Base-by-base conservation (phyloP, 2,888 invertebrate genomes). In the Limnephilus rhombicus region DNA sequence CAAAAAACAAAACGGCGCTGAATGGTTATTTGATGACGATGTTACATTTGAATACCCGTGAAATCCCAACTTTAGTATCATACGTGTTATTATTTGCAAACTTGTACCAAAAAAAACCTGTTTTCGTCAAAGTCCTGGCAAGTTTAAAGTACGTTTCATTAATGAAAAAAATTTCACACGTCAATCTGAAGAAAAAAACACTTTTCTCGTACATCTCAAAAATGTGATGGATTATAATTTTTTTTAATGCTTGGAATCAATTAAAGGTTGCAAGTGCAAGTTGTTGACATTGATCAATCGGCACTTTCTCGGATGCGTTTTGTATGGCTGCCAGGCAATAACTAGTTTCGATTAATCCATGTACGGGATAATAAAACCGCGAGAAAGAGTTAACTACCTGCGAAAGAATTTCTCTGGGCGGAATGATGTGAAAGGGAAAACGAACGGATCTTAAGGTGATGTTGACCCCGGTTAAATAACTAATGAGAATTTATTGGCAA, bases 341-440 rank as follows among this genome's bases (percentile, higher is more conserved):
- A 83, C 41, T 83, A 41, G 41, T 41, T 24, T 83, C 83, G 37
- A 11, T 83, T 83, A 24, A 24, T 24, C 83, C 83, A 41, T 41
- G 83, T 83, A 83, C 41, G 83, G 83, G 11, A 41, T 34, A n/a
- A 37, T 37, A 24, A 34, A 83, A 68, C 68, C 24, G 68, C 68
- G 9, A 68, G 68, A 68, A 68, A 68, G 41, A 83, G 83, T 83
- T 41, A 87, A 18, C 53, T 68, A 53, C 87, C 53, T 53, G 87
- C 53, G 5, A 87, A 53, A 49, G 49, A 87, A 53, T 87, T 87
- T 87, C 87, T 87, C 87, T 24, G 53, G 53, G 53, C n/a, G 87
- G 49, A 29, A 53, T 53, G 18, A 68, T 2, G 88, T 37, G 88
- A 89, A 89, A 89, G 88, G 88, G 88, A 89, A 89, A 89, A 89